Evolutionary conservation across 2,113 vertebrate genomes (phyloP).

Genomic region (Sarotherodon lohbergeri): DNA sequence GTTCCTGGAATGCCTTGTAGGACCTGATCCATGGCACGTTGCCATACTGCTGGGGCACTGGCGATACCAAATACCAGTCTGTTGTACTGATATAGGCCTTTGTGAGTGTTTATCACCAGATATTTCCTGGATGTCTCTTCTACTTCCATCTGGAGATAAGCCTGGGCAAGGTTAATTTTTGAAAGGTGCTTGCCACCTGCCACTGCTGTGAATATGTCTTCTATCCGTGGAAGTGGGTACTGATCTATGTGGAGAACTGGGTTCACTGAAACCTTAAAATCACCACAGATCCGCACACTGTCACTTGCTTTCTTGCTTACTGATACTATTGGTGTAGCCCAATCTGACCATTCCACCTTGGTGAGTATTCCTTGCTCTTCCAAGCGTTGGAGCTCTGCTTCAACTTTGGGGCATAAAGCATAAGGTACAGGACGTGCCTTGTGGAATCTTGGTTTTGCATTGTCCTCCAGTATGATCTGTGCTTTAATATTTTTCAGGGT

Average conservation of each 20-base stretch:
- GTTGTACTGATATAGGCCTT: too few relatives aligned
- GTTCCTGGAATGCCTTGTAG: too few relatives aligned
- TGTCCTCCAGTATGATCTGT: neutral
- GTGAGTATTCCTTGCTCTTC: neutral
- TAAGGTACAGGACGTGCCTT: neutral
- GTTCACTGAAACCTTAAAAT: neutral
- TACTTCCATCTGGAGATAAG: too few relatives aligned
- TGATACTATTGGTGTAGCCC: neutral
- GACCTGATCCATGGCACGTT: too few relatives aligned
- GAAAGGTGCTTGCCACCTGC: too few relatives aligned
- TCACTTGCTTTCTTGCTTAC: neutral
- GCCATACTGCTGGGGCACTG: too few relatives aligned
- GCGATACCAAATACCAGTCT: too few relatives aligned
- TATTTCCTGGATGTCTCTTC: too few relatives aligned
- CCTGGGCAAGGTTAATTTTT: too few relatives aligned
- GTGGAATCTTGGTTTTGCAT: neutral
- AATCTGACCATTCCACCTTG: neutral
- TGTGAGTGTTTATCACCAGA: too few relatives aligned
- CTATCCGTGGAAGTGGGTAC: too few relatives aligned
- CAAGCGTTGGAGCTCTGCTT: neutral
- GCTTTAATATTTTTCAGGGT: neutral
- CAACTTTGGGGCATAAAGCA: neutral
- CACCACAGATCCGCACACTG: fast-evolving
- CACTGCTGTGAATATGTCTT: too few relatives aligned
- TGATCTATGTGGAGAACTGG: neutral